phyloP scores from a whole-genome alignment of 2,797 vertebrate species.

The Chromobotia macracanthus region DNA sequence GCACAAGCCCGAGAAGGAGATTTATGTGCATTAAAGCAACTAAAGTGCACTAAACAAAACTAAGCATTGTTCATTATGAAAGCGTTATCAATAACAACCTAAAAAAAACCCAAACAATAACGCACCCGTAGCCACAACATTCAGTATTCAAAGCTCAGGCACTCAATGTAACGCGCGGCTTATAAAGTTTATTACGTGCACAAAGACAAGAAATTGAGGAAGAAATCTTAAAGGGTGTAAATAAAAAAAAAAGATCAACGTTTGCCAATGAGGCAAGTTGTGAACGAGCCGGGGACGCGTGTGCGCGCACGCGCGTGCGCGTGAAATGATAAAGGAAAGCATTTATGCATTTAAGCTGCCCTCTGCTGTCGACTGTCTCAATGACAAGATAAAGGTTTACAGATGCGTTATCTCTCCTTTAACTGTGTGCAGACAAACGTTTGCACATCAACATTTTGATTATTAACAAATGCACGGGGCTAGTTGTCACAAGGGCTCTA shows the following conservation, averaged over 20 bases:
- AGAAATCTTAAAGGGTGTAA: background rate
- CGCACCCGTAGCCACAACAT: too few relatives aligned
- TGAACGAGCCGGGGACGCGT: too few relatives aligned
- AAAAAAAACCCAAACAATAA: too few relatives aligned
- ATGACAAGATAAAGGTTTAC: conserved; percentile 72
- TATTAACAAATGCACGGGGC: background rate
- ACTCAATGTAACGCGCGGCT: too few relatives aligned
- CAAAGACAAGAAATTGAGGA: background rate
- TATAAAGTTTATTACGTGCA: background rate
- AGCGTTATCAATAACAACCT: too few relatives aligned
- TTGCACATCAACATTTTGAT: background rate
- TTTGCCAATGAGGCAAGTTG: too few relatives aligned
- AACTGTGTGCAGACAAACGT: background rate
- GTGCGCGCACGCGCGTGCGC: conserved; percentile 9
- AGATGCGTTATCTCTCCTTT: conserved; percentile 29
- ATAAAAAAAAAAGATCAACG: too few relatives aligned
- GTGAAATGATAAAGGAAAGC: conserved; percentile 51
- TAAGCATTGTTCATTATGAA: too few relatives aligned
- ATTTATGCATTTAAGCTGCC: conserved; percentile 95
- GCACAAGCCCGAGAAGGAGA: too few relatives aligned
- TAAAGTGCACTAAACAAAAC: too few relatives aligned
- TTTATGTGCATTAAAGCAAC: too few relatives aligned
- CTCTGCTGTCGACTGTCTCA: conserved; percentile 88
- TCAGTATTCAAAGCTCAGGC: background rate
- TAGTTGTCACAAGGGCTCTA: background rate